phyloP scores from a whole-genome alignment of 2,113 vertebrate genomes.

The Xenus cinereus region DNA sequence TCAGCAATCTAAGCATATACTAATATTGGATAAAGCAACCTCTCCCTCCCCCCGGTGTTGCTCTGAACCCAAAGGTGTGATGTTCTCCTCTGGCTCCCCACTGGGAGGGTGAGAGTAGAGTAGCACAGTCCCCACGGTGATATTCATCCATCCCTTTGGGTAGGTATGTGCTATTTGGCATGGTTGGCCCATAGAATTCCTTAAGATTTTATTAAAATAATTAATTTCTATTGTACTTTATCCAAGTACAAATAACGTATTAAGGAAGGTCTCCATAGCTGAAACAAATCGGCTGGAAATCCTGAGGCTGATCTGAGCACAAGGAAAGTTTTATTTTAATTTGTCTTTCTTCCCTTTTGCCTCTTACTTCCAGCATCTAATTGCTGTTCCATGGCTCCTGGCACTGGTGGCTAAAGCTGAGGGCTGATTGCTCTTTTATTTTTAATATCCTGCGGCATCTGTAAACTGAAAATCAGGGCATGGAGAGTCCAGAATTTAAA shows the following conservation, averaged over 20 bases:
- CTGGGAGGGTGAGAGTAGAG: rapidly evolving
- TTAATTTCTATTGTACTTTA: background rate
- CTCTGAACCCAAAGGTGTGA: background rate
- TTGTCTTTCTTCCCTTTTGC: background rate
- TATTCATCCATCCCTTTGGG: background rate
- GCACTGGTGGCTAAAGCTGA: background rate
- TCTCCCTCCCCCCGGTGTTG: background rate
- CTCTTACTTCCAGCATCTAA: background rate
- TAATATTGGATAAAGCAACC: background rate
- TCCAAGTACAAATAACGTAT: background rate
- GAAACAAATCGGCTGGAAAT: background rate
- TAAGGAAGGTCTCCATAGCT: background rate
- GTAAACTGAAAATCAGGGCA: background rate
- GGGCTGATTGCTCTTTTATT: background rate
- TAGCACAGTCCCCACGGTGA: background rate
- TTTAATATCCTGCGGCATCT: background rate
- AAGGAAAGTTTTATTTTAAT: background rate
- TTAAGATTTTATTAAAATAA: background rate
- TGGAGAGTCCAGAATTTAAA: background rate
- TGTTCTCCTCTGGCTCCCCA: background rate
- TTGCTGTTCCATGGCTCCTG: background rate
- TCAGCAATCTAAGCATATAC: background rate
- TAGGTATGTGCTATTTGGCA: background rate
- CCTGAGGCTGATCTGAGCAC: background rate
- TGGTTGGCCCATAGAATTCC: background rate